Evolutionary conservation across 2,888 invertebrate genomes (phyloP).

Genomic region (Campoplex capitator): DNA sequence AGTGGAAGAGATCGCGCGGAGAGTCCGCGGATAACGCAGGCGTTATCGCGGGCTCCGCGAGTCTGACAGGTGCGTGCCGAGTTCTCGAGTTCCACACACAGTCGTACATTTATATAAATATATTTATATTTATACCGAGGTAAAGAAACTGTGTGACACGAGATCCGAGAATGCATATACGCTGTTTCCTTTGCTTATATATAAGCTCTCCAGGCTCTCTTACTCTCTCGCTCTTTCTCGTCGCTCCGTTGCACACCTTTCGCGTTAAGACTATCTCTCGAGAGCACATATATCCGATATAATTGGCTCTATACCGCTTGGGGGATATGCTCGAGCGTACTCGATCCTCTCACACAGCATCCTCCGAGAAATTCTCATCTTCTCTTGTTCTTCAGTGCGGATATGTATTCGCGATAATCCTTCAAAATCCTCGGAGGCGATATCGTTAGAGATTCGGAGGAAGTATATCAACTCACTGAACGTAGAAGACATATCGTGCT

Average conservation of each 20-base stretch:
- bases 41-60: constrained; percentile 57
- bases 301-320: constrained; percentile 58
- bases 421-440: background rate
- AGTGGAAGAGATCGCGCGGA: constrained; percentile 55
- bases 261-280: constrained; percentile 54
- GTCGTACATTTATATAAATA: constrained; percentile 23
- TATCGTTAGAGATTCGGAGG: background rate
- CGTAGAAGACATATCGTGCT: background rate
- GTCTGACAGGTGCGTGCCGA: constrained; percentile 50
- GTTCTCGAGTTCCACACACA: constrained; percentile 51
- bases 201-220: constrained; percentile 36
- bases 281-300: constrained; percentile 57
- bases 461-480: background rate
- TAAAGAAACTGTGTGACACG: constrained; percentile 50
- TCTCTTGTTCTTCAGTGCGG: background rate
- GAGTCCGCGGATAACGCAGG: constrained; percentile 56
- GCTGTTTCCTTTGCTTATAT: constrained; percentile 19
- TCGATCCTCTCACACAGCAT: constrained; percentile 10
- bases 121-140: background rate
- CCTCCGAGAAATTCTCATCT: constrained; percentile 49
- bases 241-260: constrained; percentile 41
- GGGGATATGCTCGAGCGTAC: constrained; percentile 44
- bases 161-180: constrained; percentile 40
- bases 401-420: background rate
- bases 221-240: constrained; percentile 28